Evolutionary conservation across 1,140 invertebrate species (phyloP), one percentile per base, ranked within the genome.

Genomic region (Macrobrachium nipponense): DNA sequence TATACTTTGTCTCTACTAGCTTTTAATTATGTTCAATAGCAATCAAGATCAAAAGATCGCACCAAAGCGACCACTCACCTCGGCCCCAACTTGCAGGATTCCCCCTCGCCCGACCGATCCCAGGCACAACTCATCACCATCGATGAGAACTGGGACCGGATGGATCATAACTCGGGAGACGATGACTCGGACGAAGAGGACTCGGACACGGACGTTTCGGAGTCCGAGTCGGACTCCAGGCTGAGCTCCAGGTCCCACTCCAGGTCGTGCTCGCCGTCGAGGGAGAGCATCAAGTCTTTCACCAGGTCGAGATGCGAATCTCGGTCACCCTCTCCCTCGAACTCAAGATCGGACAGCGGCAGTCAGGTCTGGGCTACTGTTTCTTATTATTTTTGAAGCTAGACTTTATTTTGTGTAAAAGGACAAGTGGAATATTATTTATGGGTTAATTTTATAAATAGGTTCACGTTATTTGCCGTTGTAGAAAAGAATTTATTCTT

Each of bases 61-160:
- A 36, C 27, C 27, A 36, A 36, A 36, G 27, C 4, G 27, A 36
- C 27, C 27, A 36, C 7, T 51, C 51, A 51, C 51, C 2, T 8
- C 5, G 8, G 0, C 5, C 51, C 51, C 51, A 44, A 27, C 60
- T 51, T 82, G 15, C 78, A 90, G 90, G 90, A 89, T 66, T 89
- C 89, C 70, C 89, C 89, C n/a, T 84, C 89, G 36, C 88, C 89
- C 14, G 86, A 87, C 59, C 87, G 86, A 59, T 80, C 89, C 27
- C 82, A 88, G 66, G 87, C 87, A 59, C 87, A 88, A 76, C 81
- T 89, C 68, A 86, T 89, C 8, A 90, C 89, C 61, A 90, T 89
- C 20, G 87, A 90, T 23, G 88, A 89, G 75, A 90, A 89, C 62
- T 90, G 90, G 89, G 87, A 86, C 68, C 80, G 82, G 20, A 76